Conservation (phyloP, 2,888 invertebrate genomes). For the Plebejus melissa region DNA sequence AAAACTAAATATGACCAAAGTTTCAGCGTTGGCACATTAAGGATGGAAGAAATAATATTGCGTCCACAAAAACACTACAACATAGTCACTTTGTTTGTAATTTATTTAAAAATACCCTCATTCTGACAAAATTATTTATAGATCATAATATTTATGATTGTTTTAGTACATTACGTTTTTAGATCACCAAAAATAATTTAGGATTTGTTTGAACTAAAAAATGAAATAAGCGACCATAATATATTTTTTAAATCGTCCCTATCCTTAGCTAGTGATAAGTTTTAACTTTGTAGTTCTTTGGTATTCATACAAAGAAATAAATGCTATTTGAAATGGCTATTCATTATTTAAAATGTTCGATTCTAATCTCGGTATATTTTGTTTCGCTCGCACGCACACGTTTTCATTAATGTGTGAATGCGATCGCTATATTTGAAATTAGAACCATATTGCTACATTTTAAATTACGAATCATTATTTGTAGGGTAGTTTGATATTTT, state of each 20-base stretch:
- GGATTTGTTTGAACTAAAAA: no score
- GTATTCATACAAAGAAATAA: conserved; percentile 2
- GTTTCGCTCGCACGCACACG: not conserved
- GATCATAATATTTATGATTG: not conserved
- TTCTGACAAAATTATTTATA: not conserved
- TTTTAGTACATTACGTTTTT: not conserved
- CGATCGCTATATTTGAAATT: not conserved
- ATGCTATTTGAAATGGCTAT: not conserved
- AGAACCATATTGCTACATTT: not conserved
- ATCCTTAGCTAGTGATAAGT: not conserved
- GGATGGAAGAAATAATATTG: conserved; percentile 14
- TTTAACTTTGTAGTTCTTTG: not conserved
- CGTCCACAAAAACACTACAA: not conserved
- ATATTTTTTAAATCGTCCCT: not conserved
- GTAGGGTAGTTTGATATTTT: conserved; percentile 11
- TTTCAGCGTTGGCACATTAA: conserved; percentile 1
- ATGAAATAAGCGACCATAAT: no score
- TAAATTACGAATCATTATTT: not conserved
- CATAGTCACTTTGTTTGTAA: not conserved
- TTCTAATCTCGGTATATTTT: not conserved
- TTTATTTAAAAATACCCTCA: not conserved
- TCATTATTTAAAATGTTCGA: not conserved
- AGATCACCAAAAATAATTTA: not conserved
- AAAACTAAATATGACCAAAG: conserved; percentile 5
- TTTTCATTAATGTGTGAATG: not conserved